These are phyloP conservation scores for Solenopsis fugax DNA, from an alignment of 1,140 invertebrate genomes.

Conservation along the genomic window DNA sequence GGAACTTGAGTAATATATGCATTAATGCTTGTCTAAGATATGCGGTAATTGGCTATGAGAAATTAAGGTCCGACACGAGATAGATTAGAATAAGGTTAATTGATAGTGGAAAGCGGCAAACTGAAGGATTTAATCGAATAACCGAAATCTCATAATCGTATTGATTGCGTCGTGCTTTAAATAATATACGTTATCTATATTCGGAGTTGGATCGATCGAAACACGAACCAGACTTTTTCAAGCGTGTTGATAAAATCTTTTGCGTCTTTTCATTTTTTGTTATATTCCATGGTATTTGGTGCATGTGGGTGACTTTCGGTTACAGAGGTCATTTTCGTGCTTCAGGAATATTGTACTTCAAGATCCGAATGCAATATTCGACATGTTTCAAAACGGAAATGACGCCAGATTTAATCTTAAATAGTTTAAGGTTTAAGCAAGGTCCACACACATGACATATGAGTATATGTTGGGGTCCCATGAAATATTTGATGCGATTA, in stretches of 20 bases:
- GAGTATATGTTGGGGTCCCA: not conserved
- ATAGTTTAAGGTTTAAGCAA: conserved; percentile 46
- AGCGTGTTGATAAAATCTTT: conserved; percentile 30
- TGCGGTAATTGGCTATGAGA: not conserved
- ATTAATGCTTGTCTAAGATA: not conserved
- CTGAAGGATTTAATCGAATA: conserved; percentile 17
- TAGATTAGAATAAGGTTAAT: conserved; percentile 7
- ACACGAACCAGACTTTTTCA: conserved; percentile 23
- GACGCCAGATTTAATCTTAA: conserved; percentile 1
- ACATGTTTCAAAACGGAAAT: conserved; percentile 26
- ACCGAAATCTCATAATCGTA: conserved; percentile 37
- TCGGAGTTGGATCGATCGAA: conserved; percentile 33
- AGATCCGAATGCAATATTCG: conserved; percentile 17
- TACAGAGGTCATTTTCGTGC: conserved; percentile 1
- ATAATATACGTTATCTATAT: conserved; percentile 54
- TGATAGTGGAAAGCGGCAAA: not conserved
- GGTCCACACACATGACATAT: conserved; percentile 1
- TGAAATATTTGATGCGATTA: not conserved
- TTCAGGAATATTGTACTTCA: not conserved
- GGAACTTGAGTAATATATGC: not conserved
- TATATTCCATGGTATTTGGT: not conserved
- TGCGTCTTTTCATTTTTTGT: not conserved
- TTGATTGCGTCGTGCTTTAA: conserved; percentile 39
- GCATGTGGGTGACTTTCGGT: not conserved
- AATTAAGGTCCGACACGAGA: not conserved